These are phyloP conservation scores for Drosophila simulans DNA, from an alignment of 1,140 invertebrate species.

Conservation along the genomic window DNA sequence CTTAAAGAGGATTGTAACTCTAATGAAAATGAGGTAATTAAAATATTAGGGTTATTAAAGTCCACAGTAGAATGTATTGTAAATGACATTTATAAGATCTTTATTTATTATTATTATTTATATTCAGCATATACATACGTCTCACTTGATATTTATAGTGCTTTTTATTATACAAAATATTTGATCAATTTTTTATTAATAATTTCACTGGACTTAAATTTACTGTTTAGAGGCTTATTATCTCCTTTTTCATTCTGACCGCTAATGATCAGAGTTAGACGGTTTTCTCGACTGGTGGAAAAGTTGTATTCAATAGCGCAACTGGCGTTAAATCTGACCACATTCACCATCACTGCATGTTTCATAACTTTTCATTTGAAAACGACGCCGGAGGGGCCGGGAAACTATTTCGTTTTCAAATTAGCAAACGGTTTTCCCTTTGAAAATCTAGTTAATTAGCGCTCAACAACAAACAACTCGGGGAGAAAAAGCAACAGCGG, in stretches of 20 bases:
- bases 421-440: constrained; percentile 60
- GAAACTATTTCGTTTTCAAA: constrained; percentile 64
- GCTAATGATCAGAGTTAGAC: constrained; percentile 7
- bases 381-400: constrained; percentile 27
- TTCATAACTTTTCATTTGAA: constrained; percentile 54
- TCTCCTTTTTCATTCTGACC: neutral
- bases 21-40: neutral
- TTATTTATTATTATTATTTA: too few relatives aligned
- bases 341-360: constrained; percentile 29
- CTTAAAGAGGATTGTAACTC: neutral
- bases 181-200: too few relatives aligned
- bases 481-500: constrained; percentile 26
- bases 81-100: too few relatives aligned
- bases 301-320: constrained; percentile 11
- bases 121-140: too few relatives aligned
- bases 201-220: neutral
- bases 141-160: too few relatives aligned
- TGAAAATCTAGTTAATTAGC: constrained; percentile 72
- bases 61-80: too few relatives aligned
- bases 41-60: too few relatives aligned
- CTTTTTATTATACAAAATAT: too few relatives aligned
- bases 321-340: constrained; percentile 31
- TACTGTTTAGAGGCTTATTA: neutral
- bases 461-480: constrained; percentile 49
- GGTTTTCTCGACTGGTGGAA: constrained; percentile 5